A percentile compares a stretch with the other conserved stretches of the same genome.
Evolutionary conservation across 1,140 invertebrate genomes (phyloP).

Genomic region (Drosophila ironensis): DNA sequence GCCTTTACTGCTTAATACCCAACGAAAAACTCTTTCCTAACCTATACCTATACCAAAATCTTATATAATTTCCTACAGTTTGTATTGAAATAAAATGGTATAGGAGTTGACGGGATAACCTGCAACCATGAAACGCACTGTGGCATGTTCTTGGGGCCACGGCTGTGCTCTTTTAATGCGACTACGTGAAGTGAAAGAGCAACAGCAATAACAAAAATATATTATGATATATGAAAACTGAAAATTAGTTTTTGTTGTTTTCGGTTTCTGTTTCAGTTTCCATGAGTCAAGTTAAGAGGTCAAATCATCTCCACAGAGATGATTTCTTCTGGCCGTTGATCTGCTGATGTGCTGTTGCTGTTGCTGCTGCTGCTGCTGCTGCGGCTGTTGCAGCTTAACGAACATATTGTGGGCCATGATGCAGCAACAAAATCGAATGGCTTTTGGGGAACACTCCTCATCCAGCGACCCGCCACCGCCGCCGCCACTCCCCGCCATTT

Average conservation of each 20-base stretch:
- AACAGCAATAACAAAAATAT: conserved; percentile 7
- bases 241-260: conserved; percentile 64
- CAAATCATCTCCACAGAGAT: conserved; percentile 30
- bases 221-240: conserved; percentile 46
- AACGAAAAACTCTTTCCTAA: too few relatives aligned
- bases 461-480: not conserved
- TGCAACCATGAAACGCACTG: not conserved
- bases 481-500: conserved; percentile 6
- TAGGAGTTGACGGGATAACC: too few relatives aligned
- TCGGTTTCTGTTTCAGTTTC: conserved; percentile 35
- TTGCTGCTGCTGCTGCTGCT: conserved; percentile 1
- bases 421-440: conserved; percentile 67
- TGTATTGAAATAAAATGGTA: too few relatives aligned
- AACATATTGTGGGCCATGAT: conserved; percentile 70
- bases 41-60: too few relatives aligned
- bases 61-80: too few relatives aligned
- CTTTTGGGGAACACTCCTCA: conserved; percentile 23
- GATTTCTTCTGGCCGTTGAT: conserved; percentile 29
- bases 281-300: conserved; percentile 17
- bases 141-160: conserved; percentile 14
- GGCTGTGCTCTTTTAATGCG: conserved; percentile 43
- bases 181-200: conserved; percentile 63
- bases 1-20: too few relatives aligned
- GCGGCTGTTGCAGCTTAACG: conserved; percentile 47
- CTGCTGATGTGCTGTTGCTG: too few relatives aligned